Evolutionary conservation across 2,888 invertebrate genomes (phyloP), one percentile per base, ranked within the genome.

Genomic region (Liposcelis brunnea): DNA sequence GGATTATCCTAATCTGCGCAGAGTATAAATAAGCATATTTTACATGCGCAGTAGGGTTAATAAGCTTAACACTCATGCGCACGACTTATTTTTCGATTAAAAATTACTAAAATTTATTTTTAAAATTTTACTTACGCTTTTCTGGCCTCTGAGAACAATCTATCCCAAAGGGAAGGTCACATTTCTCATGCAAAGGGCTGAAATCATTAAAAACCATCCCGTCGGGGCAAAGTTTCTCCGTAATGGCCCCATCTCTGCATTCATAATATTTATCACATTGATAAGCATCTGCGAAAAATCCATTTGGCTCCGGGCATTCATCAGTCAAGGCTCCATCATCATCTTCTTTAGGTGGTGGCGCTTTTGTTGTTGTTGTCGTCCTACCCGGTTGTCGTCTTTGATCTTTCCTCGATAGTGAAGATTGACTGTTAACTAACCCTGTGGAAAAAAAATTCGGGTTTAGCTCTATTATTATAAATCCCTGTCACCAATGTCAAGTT

Each of bases 171-270:
- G 86, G 86, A 51, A 86, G 65, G 61, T 87, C 87, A 55, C 87
- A 89, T 58, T 87, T 87, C 61, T 87, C 89, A 47, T 84, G 77
- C 48, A 75, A 74, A 2, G 76, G 69, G 53, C 79, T 80, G 63
- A 76, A 86, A 63, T 86, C 89, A 55, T 89, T 86, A 68, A 89
- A 89, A 43, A 89, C 86, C 71, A 86, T 77, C 16, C 89, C 89
- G 59, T 90, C 89, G 0, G 85, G 81, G 52, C 89, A 90, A 2
- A 87, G 68, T 59, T 80, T 83, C 57, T 81, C 84, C 1, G 74
- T 79, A 45, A 77, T 73, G 11, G 49, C 55, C 18, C 84, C 83
- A 49, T 79, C 75, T 46, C 74, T 67, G 65, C 87, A 87, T 49
- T 78, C 78, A 61, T 85, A 80, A 59, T 86, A 89, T 63, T 85